Percentiles rank a stretch among this genome's conserved stretches.
phyloP scores from a whole-genome alignment of 2,797 vertebrate species.

The Anguilla obscura region DNA sequence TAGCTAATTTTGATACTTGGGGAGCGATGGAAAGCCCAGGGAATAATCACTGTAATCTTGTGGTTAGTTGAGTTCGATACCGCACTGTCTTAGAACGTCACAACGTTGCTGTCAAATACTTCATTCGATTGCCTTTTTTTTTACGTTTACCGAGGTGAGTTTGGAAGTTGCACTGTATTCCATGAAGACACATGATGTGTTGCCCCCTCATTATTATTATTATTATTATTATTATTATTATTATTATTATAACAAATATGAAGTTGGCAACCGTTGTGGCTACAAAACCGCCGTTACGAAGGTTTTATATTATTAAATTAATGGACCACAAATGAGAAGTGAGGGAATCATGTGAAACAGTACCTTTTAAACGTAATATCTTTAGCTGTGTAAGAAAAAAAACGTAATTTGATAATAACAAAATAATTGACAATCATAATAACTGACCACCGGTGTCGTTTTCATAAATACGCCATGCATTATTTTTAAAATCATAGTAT shows the following conservation, averaged over 20 bases:
- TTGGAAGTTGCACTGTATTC: slow-evolving; percentile 8
- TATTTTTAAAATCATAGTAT: not conserved
- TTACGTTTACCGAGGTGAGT: not conserved
- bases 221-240: not conserved
- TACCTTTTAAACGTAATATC: not conserved
- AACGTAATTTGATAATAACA: not conserved
- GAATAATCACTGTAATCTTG: not conserved
- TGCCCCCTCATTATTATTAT: not conserved
- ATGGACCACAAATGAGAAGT: not conserved
- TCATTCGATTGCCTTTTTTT: not conserved
- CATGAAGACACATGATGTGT: not conserved
- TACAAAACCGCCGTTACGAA: not conserved
- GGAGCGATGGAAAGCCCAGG: not conserved
- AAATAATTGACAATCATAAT: not conserved
- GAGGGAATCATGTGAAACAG: not conserved
- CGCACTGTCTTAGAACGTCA: not conserved
- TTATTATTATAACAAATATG: not conserved
- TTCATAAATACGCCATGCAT: not conserved
- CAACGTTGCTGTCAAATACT: not conserved
- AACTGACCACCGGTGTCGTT: not conserved
- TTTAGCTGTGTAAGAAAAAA: not conserved
- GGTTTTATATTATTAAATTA: not conserved
- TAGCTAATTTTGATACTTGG: not conserved
- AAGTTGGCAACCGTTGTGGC: not conserved
- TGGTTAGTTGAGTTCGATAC: not conserved